phyloP scores from a whole-genome alignment of 1,140 invertebrate genomes.

The Drosophila pachea region DNA sequence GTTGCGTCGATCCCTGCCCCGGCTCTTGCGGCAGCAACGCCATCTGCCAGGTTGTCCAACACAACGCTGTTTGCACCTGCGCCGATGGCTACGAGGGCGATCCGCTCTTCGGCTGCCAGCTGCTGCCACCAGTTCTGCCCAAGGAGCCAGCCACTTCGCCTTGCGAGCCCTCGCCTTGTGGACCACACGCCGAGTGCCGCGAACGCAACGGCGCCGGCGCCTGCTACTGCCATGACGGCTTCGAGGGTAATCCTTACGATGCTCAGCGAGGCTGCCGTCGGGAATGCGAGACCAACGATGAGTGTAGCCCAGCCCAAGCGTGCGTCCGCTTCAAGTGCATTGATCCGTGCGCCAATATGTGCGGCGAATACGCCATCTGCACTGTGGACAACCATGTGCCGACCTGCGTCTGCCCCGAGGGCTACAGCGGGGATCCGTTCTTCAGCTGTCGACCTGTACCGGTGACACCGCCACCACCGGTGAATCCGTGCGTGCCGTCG shows the following conservation, averaged over 20 bases:
- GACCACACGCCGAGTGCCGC: slow-evolving; percentile 84
- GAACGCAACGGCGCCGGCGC: slow-evolving; percentile 84
- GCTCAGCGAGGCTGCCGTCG: slow-evolving; percentile 83
- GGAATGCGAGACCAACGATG: slow-evolving; percentile 87
- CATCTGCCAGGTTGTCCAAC: slow-evolving; percentile 82
- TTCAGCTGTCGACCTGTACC: slow-evolving; percentile 84
- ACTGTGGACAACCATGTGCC: slow-evolving; percentile 86
- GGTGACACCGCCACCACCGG: slow-evolving; percentile 79
- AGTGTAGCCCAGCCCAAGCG: slow-evolving; percentile 84
- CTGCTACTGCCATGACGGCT: slow-evolving; percentile 85
- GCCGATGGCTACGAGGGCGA: slow-evolving; percentile 86
- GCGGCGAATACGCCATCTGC: slow-evolving; percentile 87
- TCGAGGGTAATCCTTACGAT: slow-evolving; percentile 86
- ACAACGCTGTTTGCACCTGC: slow-evolving; percentile 87
- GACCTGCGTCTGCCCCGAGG: slow-evolving; percentile 86
- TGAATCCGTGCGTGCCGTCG: slow-evolving; percentile 82
- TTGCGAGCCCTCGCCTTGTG: slow-evolving; percentile 85
- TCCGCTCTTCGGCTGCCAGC: slow-evolving; percentile 84
- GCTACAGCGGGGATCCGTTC: slow-evolving; percentile 89
- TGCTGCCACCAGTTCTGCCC: slow-evolving; percentile 68
- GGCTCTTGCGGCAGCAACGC: slow-evolving; percentile 79
- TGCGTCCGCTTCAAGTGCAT: slow-evolving; percentile 88
- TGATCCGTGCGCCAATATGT: slow-evolving; percentile 87
- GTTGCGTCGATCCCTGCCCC: slow-evolving; percentile 81
- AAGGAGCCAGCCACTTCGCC: slow-evolving; percentile 81